phyloP scores from a whole-genome alignment of 2,113 vertebrate genomes.

The Cyphomyrus plagiostoma region DNA sequence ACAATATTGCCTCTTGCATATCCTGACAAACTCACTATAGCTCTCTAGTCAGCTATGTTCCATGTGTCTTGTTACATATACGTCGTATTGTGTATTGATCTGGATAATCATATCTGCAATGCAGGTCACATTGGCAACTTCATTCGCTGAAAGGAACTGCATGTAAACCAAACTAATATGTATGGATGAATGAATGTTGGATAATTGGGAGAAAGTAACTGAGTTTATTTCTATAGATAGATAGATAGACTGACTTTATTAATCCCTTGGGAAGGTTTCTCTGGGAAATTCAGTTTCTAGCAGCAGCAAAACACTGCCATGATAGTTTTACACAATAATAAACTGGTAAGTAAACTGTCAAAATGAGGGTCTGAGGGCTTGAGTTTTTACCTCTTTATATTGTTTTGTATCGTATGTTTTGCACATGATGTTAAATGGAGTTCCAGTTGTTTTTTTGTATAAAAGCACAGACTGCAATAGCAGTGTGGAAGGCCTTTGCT shows the following conservation, averaged over 20 bases:
- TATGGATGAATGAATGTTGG: neutral
- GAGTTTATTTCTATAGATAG: neutral
- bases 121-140: neutral
- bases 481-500: neutral
- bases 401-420: neutral
- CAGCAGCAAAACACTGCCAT: too few relatives aligned
- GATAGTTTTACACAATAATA: too few relatives aligned
- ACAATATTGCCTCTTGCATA: neutral
- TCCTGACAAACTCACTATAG: neutral
- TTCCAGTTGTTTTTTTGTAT: neutral
- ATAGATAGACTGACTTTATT: too few relatives aligned
- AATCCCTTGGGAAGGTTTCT: too few relatives aligned
- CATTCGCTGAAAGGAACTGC: neutral
- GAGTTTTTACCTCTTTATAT: neutral
- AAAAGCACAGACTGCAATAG: neutral
- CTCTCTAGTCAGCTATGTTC: neutral
- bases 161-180: neutral
- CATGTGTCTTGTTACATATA: neutral
- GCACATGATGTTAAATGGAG: neutral
- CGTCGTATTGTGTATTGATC: neutral
- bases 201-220: neutral
- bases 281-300: too few relatives aligned
- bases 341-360: neutral
- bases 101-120: neutral
- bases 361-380: neutral